Evolutionary conservation across 2,888 invertebrate species (phyloP).

Genomic region (Thymelicus sylvestris): DNA sequence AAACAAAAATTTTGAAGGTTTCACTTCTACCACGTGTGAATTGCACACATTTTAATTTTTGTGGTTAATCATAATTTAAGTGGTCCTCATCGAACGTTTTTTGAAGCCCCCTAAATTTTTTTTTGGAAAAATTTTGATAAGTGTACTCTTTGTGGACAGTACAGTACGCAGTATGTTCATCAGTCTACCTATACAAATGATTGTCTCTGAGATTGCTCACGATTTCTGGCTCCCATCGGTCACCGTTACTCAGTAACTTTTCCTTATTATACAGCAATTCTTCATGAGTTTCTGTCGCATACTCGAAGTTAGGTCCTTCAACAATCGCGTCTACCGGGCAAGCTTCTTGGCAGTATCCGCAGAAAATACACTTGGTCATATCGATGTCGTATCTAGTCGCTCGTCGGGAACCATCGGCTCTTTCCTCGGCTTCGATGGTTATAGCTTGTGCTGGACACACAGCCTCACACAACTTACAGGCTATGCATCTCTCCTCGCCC

Average conservation of each 20-base stretch:
- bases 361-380: conserved; percentile 98
- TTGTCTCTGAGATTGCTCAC: conserved; percentile 92
- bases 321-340: conserved; percentile 99
- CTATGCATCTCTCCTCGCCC: conserved; percentile 99
- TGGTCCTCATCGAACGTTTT: no score
- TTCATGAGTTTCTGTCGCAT: conserved; percentile 98
- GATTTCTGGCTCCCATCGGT: conserved; percentile 99
- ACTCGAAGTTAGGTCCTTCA: conserved; percentile 99
- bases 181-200: conserved; percentile 66
- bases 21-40: no score
- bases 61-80: no score
- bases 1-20: no score
- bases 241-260: conserved; percentile 97
- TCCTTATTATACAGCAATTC: conserved; percentile 99
- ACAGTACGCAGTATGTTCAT: not conserved
- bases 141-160: no score
- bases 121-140: not conserved
- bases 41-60: no score
- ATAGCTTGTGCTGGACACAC: conserved; percentile 99
- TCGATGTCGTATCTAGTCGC: conserved; percentile 99
- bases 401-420: conserved; percentile 96
- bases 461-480: conserved; percentile 99
- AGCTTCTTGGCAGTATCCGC: conserved; percentile 99
- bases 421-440: conserved; percentile 98
- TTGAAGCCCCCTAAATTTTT: no score